These are phyloP conservation scores for Prochilodus magdalenae DNA, from an alignment of 2,113 vertebrate genomes.

Conservation along the genomic window DNA sequence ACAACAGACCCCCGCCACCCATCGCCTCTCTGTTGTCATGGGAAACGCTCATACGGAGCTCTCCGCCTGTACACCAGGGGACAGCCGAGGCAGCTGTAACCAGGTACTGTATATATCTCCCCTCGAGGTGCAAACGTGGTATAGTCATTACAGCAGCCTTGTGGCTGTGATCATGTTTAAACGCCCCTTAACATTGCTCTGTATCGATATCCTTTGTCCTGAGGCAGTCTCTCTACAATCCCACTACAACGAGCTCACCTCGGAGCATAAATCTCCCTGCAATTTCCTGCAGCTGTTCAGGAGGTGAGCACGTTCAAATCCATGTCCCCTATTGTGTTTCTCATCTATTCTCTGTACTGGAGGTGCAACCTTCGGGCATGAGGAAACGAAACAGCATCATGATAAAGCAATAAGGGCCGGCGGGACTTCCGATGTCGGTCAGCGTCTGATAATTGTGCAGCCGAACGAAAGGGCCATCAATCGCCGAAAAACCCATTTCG, in stretches of 20 bases:
- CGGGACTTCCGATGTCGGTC: not conserved
- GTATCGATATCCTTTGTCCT: constrained; percentile 14
- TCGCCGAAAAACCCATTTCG: constrained; percentile 17
- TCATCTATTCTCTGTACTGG: not conserved
- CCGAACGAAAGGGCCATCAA: constrained; percentile 26
- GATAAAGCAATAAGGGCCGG: not conserved
- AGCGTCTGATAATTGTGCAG: not conserved
- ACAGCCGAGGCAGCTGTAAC: constrained; percentile 7
- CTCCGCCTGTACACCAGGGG: not conserved
- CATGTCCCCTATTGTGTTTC: not conserved
- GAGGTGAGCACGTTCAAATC: not conserved
- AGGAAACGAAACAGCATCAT: not conserved
- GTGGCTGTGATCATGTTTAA: not conserved
- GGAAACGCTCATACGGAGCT: constrained; percentile 53
- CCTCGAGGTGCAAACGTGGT: not conserved
- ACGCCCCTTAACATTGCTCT: not conserved
- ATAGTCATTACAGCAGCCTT: not conserved
- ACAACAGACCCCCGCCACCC: constrained; percentile 17
- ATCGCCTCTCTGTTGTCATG: constrained; percentile 59
- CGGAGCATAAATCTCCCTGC: not conserved
- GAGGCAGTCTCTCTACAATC: no score
- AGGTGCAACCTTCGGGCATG: not conserved
- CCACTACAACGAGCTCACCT: not conserved
- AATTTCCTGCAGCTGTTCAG: not conserved
- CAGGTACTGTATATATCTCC: not conserved